These are phyloP conservation scores for Lamprologus tigripictilis DNA, from an alignment of 2,113 vertebrate species.

Conservation along the genomic window DNA sequence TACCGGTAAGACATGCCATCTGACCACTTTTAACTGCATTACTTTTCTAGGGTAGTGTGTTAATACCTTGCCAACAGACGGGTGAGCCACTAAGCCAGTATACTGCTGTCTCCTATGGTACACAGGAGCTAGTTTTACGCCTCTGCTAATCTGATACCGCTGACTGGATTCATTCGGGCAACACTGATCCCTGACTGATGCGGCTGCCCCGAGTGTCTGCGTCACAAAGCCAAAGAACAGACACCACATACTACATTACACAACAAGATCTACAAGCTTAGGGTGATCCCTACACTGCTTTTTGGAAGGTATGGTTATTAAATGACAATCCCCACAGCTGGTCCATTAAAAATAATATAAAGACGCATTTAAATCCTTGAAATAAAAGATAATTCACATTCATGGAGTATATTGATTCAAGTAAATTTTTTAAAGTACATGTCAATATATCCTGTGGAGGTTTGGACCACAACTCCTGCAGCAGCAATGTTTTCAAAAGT, in stretches of 20 bases:
- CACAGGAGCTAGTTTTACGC: not conserved
- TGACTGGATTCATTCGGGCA: slow-evolving; percentile 18
- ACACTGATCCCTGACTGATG: slow-evolving; percentile 31
- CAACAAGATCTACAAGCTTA: not conserved
- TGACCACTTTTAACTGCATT: slow-evolving; percentile 18
- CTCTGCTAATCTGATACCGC: slow-evolving; percentile 36
- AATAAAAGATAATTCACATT: not conserved
- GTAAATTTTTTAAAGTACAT: not conserved
- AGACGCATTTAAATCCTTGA: not conserved
- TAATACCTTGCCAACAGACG: not conserved
- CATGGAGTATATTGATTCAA: not conserved
- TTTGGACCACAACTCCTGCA: not conserved
- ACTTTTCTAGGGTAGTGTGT: not conserved
- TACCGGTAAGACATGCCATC: not conserved
- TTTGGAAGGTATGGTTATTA: not conserved
- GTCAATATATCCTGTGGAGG: not conserved
- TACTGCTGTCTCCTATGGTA: not conserved
- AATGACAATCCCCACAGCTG: not conserved
- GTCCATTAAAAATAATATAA: not conserved
- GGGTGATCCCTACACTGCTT: not conserved
- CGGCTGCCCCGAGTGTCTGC: not conserved
- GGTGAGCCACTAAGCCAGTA: not conserved
- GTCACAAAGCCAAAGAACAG: slow-evolving; percentile 4
- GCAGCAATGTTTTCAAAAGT: not conserved
- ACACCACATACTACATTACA: not conserved